Evolutionary conservation across 2,888 invertebrate genomes (phyloP).

Genomic region (Drosophila mayaguana): DNA sequence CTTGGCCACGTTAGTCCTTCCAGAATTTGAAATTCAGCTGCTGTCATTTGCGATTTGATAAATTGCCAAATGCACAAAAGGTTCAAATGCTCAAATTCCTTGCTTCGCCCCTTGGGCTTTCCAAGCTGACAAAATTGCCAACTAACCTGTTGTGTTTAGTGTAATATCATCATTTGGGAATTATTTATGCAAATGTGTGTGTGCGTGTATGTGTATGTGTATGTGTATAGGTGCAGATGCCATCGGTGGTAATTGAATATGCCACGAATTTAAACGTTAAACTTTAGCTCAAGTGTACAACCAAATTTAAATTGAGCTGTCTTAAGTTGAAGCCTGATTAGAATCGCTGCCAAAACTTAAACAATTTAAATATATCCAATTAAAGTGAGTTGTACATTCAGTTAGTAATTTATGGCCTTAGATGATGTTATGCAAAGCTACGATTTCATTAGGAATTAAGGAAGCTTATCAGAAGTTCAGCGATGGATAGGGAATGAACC

Average conservation of each 20-base stretch:
- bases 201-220: neutral
- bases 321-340: constrained; percentile 12
- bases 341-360: constrained; percentile 19
- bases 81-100: constrained; percentile 10
- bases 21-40: constrained; percentile 26
- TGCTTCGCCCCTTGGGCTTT: constrained; percentile 20
- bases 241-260: constrained; percentile 39
- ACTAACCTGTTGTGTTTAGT: constrained; percentile 51
- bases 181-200: constrained; percentile 34
- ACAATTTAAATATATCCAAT: neutral
- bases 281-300: constrained; percentile 19
- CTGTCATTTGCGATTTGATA: constrained; percentile 72
- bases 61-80: constrained; percentile 56
- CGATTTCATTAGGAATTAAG: neutral
- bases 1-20: constrained; percentile 7
- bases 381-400: neutral
- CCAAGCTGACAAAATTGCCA: constrained; percentile 33
- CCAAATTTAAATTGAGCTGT: constrained; percentile 15
- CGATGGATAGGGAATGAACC: too few relatives aligned
- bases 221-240: constrained; percentile 5
- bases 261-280: constrained; percentile 14
- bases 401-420: neutral
- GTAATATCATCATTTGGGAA: constrained; percentile 54
- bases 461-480: neutral
- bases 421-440: neutral